These are phyloP conservation scores for Trichogramma pretiosum DNA, from an alignment of 1,140 invertebrate genomes.

Conservation along the genomic window DNA sequence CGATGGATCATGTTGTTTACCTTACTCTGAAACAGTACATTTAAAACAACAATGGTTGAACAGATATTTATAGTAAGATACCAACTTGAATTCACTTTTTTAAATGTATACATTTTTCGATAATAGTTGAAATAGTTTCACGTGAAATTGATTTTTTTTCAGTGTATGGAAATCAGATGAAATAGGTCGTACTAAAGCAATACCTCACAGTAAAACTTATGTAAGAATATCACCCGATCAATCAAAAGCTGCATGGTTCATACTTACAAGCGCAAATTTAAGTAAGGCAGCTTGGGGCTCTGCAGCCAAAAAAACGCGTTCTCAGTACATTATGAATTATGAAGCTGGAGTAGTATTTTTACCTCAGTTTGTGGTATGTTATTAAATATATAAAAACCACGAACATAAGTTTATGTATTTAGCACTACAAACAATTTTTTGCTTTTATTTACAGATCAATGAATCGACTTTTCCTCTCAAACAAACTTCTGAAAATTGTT, in stretches of 20 bases:
- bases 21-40: constrained; percentile 70
- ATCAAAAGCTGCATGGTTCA: constrained; percentile 64
- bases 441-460: constrained; percentile 32
- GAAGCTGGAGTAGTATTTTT: constrained; percentile 87
- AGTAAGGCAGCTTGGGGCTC: constrained; percentile 93
- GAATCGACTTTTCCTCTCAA: constrained; percentile 36
- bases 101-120: constrained; percentile 6
- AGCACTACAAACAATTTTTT: constrained; percentile 11
- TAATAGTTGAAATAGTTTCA: too few relatives aligned
- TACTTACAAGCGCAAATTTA: constrained; percentile 86
- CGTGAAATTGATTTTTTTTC: constrained; percentile 26
- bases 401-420: too few relatives aligned
- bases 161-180: constrained; percentile 76
- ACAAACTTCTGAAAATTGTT: constrained; percentile 36
- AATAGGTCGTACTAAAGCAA: constrained; percentile 61
- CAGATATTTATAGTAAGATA: constrained; percentile 66
- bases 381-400: too few relatives aligned
- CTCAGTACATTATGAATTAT: constrained; percentile 74
- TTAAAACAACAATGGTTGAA: constrained; percentile 81
- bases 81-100: constrained; percentile 5
- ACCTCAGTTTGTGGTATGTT: constrained; percentile 72
- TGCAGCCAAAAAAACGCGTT: constrained; percentile 47
- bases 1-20: constrained; percentile 78
- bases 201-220: constrained; percentile 94
- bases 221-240: constrained; percentile 62